Base-by-base conservation (phyloP, 2,888 invertebrate genomes). In the Drosophila mettleri region DNA sequence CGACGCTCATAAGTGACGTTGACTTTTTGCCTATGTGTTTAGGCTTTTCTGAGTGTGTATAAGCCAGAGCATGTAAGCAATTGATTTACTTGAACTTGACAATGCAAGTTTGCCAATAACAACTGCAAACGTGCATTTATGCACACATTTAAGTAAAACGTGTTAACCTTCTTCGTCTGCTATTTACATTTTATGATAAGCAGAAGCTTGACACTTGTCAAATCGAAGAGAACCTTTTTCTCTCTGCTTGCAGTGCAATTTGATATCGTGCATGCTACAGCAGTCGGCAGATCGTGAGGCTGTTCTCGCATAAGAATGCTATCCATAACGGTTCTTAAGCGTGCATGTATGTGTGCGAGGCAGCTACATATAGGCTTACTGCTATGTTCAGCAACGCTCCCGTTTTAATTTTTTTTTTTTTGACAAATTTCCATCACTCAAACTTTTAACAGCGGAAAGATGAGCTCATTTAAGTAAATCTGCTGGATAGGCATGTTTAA, bases 41-140 rank as follows among this genome's bases (percentile, higher is more conserved):
- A 20, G 10, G 34, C 22, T 10, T 9, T 27, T 24, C 10, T 54
- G 27, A 29, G 20, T 22, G 65, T 75, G 29, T 22, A 20, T 49
- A 9, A n/a, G 9, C 48, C 20, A 22, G 10, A 49, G 31, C 14
- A 54, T 29, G 36, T 74, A 70, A 70, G 62, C 74, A 75, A 66
- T 76, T 78, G 79, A 77, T 86, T 81, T 74, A 69, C 87, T 83
- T 87, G 83, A 83, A 87, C 83, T 83, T 83, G 83, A 69, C 87
- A 74, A 77, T 85, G 80, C 60, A 72, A 67, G 62, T 63, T 53
- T 58, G 52, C 66, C 66, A 75, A 62, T 62, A 75, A 57, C 57
- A 51, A 58, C 39, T 53, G 51, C 38, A 33, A 12, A 16, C 10
- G 10, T 53, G 31, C 7, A 29, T 61, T 3, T 14, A 54, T 12